phyloP scores from a whole-genome alignment of 1,140 invertebrate species.

The Hyles euphorbiae region DNA sequence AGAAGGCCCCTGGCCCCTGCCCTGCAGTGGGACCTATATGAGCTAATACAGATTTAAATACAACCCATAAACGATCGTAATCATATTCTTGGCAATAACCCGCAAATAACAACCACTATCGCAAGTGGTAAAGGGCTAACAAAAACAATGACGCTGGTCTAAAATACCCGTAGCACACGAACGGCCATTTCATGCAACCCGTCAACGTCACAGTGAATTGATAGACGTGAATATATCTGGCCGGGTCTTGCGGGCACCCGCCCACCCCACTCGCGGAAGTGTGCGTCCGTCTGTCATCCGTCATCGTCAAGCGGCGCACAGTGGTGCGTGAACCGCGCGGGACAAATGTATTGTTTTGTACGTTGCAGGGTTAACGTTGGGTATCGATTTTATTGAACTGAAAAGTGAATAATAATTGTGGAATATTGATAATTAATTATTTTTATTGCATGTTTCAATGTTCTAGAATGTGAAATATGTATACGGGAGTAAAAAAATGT shows the following conservation, averaged over 20 bases:
- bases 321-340: constrained; percentile 3
- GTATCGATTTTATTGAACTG: too few relatives aligned
- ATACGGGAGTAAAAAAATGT: too few relatives aligned
- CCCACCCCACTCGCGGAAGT: constrained; percentile 23
- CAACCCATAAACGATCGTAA: too few relatives aligned
- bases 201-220: constrained; percentile 47
- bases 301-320: constrained; percentile 44
- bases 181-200: constrained; percentile 37
- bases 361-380: not conserved
- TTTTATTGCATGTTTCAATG: too few relatives aligned
- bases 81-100: too few relatives aligned
- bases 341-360: constrained; percentile 12
- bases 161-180: constrained; percentile 24
- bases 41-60: too few relatives aligned
- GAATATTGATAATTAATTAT: too few relatives aligned
- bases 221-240: constrained; percentile 52
- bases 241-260: constrained; percentile 35
- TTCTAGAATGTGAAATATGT: too few relatives aligned
- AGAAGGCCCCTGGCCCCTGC: too few relatives aligned
- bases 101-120: too few relatives aligned
- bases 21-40: too few relatives aligned
- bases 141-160: constrained; percentile 9
- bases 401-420: too few relatives aligned
- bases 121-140: constrained; percentile 3
- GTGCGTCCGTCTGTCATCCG: constrained; percentile 51